These are phyloP conservation scores for Ips nitidus DNA, from an alignment of 1,140 invertebrate species.

Conservation along the genomic window DNA sequence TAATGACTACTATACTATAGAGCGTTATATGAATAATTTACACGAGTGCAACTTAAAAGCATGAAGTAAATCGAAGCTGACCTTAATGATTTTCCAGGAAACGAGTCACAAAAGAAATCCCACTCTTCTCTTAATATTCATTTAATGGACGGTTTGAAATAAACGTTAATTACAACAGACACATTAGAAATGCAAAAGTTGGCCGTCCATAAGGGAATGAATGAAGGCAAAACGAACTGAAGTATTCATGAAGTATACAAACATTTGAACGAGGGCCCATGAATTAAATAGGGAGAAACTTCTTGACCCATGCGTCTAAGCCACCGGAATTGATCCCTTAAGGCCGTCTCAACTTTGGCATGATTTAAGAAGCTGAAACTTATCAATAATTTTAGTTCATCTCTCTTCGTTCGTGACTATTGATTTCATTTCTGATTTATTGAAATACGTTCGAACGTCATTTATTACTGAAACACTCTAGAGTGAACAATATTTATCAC, in stretches of 20 bases:
- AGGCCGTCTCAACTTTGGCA: slow-evolving; percentile 1
- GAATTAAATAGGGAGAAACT: slow-evolving; percentile 4
- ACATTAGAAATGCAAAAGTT: slow-evolving; percentile 6
- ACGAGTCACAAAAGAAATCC: neutral
- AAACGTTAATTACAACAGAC: neutral
- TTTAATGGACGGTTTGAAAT: slow-evolving; percentile 2
- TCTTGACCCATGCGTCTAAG: neutral
- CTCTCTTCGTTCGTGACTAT: neutral
- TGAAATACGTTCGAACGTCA: no score
- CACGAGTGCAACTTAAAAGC: no score
- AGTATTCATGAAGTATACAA: slow-evolving; percentile 4
- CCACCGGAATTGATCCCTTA: slow-evolving; percentile 3
- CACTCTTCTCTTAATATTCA: neutral
- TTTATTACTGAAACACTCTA: no score
- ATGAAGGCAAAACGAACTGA: neutral
- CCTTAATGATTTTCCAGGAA: neutral
- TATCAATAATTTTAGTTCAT: neutral
- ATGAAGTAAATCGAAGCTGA: no score
- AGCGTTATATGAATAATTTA: no score
- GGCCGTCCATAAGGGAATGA: slow-evolving; percentile 1
- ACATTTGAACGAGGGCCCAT: slow-evolving; percentile 1
- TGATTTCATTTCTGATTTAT: no score
- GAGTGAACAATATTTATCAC: no score
- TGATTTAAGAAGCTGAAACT: neutral
- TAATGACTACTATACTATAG: no score